Evolutionary conservation across 2,113 vertebrate species (phyloP).

Genomic region (Apaloderma vittatum): DNA sequence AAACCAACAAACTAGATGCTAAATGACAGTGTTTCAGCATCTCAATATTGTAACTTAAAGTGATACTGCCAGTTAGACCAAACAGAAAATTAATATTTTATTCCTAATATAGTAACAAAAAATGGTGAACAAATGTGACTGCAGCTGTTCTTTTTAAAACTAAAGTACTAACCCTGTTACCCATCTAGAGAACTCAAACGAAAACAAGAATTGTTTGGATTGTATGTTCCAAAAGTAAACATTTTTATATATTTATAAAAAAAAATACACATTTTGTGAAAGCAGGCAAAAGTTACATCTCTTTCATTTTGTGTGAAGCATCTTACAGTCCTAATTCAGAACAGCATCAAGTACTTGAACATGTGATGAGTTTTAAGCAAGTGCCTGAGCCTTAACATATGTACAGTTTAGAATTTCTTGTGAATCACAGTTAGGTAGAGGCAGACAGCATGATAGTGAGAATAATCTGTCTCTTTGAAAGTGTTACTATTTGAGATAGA

Average conservation of each 20-base stretch:
- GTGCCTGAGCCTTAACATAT: background rate
- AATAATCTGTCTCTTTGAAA: background rate
- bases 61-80: background rate
- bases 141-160: background rate
- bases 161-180: background rate
- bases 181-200: background rate
- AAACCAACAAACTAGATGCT: background rate
- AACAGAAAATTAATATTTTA: background rate
- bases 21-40: background rate
- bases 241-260: background rate
- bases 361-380: background rate
- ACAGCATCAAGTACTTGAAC: background rate
- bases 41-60: background rate
- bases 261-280: background rate
- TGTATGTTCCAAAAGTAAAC: background rate
- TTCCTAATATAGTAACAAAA: background rate
- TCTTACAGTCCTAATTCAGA: background rate
- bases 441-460: background rate
- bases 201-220: background rate
- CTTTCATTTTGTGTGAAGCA: background rate
- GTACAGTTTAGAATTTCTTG: background rate
- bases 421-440: background rate
- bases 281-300: background rate
- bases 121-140: background rate
- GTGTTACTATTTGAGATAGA: background rate